phyloP scores from a whole-genome alignment of 1,140 invertebrate species.

The Geopemphigus sp. region DNA sequence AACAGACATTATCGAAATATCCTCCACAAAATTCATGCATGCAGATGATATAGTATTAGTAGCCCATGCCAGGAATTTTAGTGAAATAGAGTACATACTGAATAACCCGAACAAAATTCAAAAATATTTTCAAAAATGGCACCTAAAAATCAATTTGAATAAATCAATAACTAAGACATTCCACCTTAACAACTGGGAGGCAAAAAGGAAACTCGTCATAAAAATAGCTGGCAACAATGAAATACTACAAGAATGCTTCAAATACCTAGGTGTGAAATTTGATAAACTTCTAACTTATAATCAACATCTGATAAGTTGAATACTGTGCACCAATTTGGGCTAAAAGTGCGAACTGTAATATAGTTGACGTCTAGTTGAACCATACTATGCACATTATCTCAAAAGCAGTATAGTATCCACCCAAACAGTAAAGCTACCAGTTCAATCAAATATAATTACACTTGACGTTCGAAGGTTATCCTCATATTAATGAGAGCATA shows the following conservation, averaged over 20 bases:
- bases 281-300: not conserved
- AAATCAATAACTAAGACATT: too few species aligned
- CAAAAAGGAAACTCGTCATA: not conserved
- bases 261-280: constrained; percentile 1
- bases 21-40: not conserved
- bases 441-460: not conserved
- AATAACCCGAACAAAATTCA: not conserved
- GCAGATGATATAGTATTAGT: not conserved
- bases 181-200: not conserved
- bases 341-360: not conserved
- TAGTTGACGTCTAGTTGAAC: constrained; percentile 34
- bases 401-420: constrained; percentile 9
- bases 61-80: not conserved
- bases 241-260: not conserved
- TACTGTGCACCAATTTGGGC: constrained; percentile 30
- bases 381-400: constrained; percentile 6
- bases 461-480: too few species aligned
- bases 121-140: constrained; percentile 2
- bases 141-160: not conserved
- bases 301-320: not conserved
- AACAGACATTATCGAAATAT: not conserved
- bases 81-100: not conserved
- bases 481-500: too few species aligned
- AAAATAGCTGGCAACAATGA: not conserved
- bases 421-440: not conserved